These are phyloP conservation scores for Rhagoletis zephyria DNA, from an alignment of 1,140 invertebrate genomes.

Conservation along the genomic window DNA sequence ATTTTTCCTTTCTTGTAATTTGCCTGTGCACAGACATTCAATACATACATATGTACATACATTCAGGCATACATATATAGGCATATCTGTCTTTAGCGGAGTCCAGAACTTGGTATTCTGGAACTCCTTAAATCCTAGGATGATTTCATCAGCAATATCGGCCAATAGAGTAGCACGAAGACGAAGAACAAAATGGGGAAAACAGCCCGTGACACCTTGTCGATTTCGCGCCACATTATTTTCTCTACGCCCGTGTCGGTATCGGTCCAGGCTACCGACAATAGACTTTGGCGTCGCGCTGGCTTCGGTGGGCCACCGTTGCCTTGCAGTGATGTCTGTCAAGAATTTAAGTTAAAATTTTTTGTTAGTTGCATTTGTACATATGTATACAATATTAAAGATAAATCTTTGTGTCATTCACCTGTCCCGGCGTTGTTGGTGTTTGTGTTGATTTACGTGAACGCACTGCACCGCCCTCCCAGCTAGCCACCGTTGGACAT, in stretches of 20 bases:
- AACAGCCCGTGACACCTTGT: conserved; percentile 79
- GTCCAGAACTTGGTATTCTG: conserved; percentile 68
- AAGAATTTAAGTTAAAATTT: not conserved
- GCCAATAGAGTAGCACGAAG: conserved; percentile 84
- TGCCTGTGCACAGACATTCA: not conserved
- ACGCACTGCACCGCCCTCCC: conserved; percentile 77
- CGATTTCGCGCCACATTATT: conserved; percentile 80
- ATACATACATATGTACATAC: not conserved
- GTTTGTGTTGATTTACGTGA: conserved; percentile 76
- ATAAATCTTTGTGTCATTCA: conserved; percentile 56
- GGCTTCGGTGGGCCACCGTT: conserved; percentile 72
- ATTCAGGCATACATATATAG: not conserved
- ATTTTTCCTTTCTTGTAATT: not conserved
- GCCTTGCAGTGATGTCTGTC: conserved; percentile 70
- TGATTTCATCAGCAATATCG: conserved; percentile 80
- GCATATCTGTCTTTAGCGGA: conserved; percentile 66
- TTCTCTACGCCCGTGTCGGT: conserved; percentile 79
- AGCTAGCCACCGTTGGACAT: conserved; percentile 77
- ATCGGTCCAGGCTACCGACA: conserved; percentile 77
- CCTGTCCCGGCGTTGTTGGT: conserved; percentile 72
- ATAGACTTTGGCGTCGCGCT: conserved; percentile 67
- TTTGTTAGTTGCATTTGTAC: not conserved
- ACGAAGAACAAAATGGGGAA: conserved; percentile 84
- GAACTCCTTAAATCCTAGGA: conserved; percentile 73
- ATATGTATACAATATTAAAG: not conserved